phyloP scores from a whole-genome alignment of 37 sponge, comb jelly and placozoan species.

The Hormiphora californensis region DNA sequence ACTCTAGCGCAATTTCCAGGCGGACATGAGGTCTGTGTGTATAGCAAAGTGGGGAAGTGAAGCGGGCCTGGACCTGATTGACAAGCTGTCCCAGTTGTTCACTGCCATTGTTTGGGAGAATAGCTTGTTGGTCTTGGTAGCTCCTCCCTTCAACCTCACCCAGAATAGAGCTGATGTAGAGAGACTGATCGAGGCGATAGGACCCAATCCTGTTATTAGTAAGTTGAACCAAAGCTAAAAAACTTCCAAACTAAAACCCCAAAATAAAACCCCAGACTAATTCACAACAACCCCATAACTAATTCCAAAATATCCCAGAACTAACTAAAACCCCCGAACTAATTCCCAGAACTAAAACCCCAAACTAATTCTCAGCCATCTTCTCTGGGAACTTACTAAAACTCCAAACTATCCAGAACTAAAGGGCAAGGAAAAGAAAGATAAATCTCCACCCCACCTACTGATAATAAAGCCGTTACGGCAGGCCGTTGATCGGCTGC shows the following conservation, averaged over 20 bases:
- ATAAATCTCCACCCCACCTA: conserved; percentile 47
- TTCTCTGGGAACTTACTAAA: too few relatives aligned
- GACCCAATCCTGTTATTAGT: conserved; percentile 51
- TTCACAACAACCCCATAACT: too few relatives aligned
- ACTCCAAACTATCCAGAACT: conserved; percentile 26
- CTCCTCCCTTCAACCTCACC: conserved; percentile 16
- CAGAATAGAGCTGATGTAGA: neutral
- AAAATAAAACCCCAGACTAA: too few relatives aligned
- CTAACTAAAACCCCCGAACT: too few relatives aligned
- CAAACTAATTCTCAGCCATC: too few relatives aligned
- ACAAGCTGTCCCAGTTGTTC: conserved; percentile 40
- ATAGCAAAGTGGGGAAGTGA: conserved; percentile 50
- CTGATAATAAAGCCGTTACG: conserved; percentile 18
- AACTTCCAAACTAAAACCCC: too few relatives aligned
- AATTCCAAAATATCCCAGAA: too few relatives aligned
- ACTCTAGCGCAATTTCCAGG: conserved; percentile 47
- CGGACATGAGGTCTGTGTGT: conserved; percentile 54
- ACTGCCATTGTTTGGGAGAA: conserved; percentile 39
- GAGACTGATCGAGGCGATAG: conserved; percentile 4
- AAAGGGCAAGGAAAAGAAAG: conserved; percentile 37
- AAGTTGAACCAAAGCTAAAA: too few relatives aligned
- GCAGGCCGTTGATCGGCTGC: conserved; percentile 37
- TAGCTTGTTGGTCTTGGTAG: neutral
- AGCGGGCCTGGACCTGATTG: conserved; percentile 2
- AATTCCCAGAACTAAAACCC: too few relatives aligned